Conservation (phyloP, 2,113 vertebrate genomes). For the Chlorodrepanis virens region DNA sequence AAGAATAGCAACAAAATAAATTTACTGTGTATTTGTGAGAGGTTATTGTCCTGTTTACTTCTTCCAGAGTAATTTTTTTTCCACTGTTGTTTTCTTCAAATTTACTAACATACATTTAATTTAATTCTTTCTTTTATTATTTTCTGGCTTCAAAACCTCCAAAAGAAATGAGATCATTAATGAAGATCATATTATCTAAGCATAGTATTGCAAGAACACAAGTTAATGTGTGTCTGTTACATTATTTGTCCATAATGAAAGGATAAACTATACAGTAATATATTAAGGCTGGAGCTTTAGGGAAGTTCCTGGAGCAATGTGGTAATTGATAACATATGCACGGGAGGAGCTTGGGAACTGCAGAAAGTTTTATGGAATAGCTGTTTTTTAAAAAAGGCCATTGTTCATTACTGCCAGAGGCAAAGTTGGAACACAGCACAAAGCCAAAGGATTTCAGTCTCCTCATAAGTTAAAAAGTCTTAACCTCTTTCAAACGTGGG, state of each 20-base stretch:
- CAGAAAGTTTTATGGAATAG: constrained; percentile 23
- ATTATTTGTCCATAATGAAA: background rate
- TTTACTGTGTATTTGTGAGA: background rate
- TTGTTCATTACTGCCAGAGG: constrained; percentile 44
- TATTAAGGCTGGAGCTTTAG: background rate
- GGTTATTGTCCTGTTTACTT: background rate
- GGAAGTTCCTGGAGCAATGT: background rate
- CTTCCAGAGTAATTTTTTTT: background rate
- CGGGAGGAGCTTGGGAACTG: background rate
- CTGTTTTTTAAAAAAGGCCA: background rate
- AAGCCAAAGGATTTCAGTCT: constrained; percentile 8
- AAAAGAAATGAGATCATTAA: background rate
- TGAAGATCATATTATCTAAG: background rate
- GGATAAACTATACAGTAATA: background rate
- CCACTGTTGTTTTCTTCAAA: background rate
- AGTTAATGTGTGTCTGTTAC: background rate
- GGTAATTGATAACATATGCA: background rate
- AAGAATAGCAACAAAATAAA: background rate
- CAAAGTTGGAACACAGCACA: background rate
- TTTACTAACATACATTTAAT: background rate
- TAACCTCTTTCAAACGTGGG: background rate
- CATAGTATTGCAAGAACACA: background rate
- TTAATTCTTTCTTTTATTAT: background rate
- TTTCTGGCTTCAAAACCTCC: background rate
- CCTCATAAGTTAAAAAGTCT: background rate